A percentile compares a stretch with the other conserved stretches of the same genome.
Conservation (phyloP, 2,113 vertebrate species). For the Panthera tigris region DNA sequence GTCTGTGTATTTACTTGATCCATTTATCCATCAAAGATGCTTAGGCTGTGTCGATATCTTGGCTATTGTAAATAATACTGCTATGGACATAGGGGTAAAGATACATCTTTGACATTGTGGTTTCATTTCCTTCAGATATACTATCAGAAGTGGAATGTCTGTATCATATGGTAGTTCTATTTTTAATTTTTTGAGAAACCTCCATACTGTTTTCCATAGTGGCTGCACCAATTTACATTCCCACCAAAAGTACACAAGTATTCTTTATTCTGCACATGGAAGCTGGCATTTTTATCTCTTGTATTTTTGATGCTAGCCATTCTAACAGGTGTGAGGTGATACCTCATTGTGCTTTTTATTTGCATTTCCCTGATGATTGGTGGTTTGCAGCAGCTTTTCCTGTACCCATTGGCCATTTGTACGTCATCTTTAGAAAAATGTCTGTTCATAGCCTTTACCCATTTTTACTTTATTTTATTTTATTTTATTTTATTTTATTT, state of each 20-base stretch:
- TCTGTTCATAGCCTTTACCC: background rate
- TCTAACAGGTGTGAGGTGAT: background rate
- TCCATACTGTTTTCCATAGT: background rate
- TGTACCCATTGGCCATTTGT: background rate
- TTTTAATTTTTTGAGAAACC: background rate
- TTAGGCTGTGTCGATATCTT: background rate
- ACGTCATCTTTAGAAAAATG: background rate
- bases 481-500: too few relatives aligned
- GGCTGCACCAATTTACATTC: background rate
- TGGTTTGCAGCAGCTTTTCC: background rate
- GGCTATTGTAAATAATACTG: background rate
- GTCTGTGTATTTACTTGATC: background rate
- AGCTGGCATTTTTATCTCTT: background rate
- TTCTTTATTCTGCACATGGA: background rate
- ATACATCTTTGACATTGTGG: background rate
- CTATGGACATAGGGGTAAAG: background rate
- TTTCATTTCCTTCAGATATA: background rate
- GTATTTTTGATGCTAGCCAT: background rate
- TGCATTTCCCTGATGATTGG: background rate
- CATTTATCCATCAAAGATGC: background rate
- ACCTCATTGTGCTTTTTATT: background rate
- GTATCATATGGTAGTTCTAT: background rate
- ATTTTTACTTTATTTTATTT: background rate
- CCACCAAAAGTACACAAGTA: background rate
- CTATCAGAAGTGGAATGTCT: background rate